Percentiles rank a stretch among this genome's conserved stretches.
Conservation (phyloP, 2,888 invertebrate genomes). For the Proisotoma minuta region DNA sequence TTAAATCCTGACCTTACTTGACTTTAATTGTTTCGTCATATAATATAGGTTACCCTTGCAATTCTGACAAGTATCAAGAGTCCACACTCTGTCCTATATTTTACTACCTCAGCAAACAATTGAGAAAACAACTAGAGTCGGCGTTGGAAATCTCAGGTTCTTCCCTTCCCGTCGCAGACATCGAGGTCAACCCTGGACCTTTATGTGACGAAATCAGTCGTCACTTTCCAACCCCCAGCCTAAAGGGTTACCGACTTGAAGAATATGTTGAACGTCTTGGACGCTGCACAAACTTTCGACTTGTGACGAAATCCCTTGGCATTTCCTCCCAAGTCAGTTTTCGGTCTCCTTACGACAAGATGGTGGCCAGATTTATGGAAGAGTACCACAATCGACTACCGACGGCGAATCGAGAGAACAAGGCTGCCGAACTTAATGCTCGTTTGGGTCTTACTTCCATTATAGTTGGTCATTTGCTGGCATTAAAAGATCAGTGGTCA, state of each 20-base stretch:
- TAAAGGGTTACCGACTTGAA: neutral
- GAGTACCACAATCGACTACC: neutral
- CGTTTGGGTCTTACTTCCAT: neutral
- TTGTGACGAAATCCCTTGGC: neutral
- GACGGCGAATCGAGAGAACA: neutral
- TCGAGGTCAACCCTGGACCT: neutral
- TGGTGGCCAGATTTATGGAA: neutral
- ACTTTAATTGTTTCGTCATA: too few species aligned
- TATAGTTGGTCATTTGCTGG: neutral
- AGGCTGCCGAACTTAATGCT: neutral
- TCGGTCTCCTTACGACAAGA: neutral
- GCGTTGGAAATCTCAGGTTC: neutral
- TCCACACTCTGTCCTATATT: conserved; percentile 1
- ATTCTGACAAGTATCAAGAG: neutral
- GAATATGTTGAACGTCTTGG: neutral
- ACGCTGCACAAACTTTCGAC: neutral
- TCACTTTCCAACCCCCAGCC: neutral
- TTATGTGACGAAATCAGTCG: neutral
- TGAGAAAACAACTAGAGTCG: neutral
- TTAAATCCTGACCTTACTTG: too few species aligned
- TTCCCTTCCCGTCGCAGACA: neutral
- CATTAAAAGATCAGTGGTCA: neutral
- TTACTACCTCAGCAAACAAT: neutral
- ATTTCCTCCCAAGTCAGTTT: neutral
- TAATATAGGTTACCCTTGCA: neutral